A percentile compares a stretch with the other conserved stretches of the same genome.
These are phyloP conservation scores for Drosophila glabriapex DNA, from an alignment of 2,888 invertebrate genomes.

Conservation along the genomic window DNA sequence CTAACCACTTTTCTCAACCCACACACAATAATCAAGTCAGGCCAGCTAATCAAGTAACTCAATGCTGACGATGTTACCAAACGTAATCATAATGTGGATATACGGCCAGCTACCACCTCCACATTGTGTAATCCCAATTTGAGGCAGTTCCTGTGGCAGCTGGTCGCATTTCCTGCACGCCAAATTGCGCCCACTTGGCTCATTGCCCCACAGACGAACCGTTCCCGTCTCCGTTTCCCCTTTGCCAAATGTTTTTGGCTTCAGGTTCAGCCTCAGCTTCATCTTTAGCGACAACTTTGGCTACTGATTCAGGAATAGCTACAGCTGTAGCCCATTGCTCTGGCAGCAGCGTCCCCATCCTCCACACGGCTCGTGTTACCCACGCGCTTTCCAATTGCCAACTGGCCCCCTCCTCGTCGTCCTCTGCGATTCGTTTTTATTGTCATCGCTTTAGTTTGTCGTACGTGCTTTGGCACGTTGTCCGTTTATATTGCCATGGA, in stretches of 20 bases:
- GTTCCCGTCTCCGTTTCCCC: slow-evolving; percentile 24
- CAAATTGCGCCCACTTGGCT: slow-evolving; percentile 78
- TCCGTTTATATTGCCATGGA: slow-evolving; percentile 70
- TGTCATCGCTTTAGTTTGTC: slow-evolving; percentile 78
- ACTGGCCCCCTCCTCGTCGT: slow-evolving; percentile 8
- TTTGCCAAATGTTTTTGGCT: slow-evolving; percentile 54
- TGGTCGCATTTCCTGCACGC: slow-evolving; percentile 66
- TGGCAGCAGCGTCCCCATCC: slow-evolving; percentile 10
- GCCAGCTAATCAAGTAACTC: slow-evolving; percentile 19
- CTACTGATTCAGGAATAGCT: neutral
- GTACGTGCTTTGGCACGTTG: slow-evolving; percentile 78
- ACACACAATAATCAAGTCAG: slow-evolving; percentile 6
- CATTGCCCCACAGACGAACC: slow-evolving; percentile 59
- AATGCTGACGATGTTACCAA: slow-evolving; percentile 21
- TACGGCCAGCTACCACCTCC: slow-evolving; percentile 18
- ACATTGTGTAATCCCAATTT: slow-evolving; percentile 46
- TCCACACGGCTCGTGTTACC: slow-evolving; percentile 76
- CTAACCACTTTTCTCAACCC: neutral
- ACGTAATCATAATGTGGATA: slow-evolving; percentile 9
- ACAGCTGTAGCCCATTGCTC: neutral
- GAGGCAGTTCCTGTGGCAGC: slow-evolving; percentile 64
- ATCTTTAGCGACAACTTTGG: slow-evolving; percentile 1
- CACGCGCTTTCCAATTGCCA: slow-evolving; percentile 72
- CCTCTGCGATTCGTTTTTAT: slow-evolving; percentile 70
- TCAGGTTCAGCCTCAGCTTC: slow-evolving; percentile 19